Conservation (phyloP, 2,888 invertebrate genomes). For the Synanthedon tipuliformis region DNA sequence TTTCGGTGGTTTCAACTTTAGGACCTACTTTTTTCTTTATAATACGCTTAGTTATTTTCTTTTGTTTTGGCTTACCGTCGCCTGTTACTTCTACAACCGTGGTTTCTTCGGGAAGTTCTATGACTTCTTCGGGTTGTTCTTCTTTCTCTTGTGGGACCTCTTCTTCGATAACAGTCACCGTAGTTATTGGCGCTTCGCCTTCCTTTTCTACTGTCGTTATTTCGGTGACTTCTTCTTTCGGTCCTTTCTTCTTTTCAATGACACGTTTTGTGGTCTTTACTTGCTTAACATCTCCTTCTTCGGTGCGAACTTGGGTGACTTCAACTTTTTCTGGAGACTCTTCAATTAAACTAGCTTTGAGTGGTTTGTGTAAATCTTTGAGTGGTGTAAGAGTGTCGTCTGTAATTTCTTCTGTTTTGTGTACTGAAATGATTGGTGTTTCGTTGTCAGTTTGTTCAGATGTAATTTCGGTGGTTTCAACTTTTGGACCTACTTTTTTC, state of each 20-base stretch:
- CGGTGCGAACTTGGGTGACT: conserved; percentile 3
- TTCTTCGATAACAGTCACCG: conserved; percentile 36
- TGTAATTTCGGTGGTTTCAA: conserved; percentile 20
- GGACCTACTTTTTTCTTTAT: too few species aligned
- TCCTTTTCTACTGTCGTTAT: conserved; percentile 38
- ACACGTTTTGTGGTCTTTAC: conserved; percentile 41
- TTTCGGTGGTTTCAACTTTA: too few species aligned
- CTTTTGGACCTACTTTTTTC: conserved; percentile 14
- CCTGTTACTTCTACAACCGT: too few species aligned
- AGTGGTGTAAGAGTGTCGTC: conserved; percentile 4
- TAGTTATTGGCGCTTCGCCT: conserved; percentile 27
- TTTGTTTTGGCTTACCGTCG: too few species aligned
- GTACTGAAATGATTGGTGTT: conserved; percentile 11
- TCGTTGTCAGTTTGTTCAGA: conserved; percentile 27
- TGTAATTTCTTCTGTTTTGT: conserved; percentile 10
- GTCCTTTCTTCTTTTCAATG: conserved; percentile 43
- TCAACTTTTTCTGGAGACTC: conserved; percentile 6
- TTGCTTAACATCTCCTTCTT: conserved; percentile 18
- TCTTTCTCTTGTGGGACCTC: conserved; percentile 22
- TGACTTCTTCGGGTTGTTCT: neutral
- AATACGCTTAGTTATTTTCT: too few species aligned
- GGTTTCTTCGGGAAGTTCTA: too few species aligned
- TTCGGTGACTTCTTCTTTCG: conserved; percentile 46
- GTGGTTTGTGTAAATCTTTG: conserved; percentile 12
- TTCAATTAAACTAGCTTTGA: conserved; percentile 6